Percentiles rank a stretch among this genome's conserved stretches.
Evolutionary conservation across 1,140 invertebrate genomes (phyloP).

Genomic region (Lysiphlebus fabarum): DNA sequence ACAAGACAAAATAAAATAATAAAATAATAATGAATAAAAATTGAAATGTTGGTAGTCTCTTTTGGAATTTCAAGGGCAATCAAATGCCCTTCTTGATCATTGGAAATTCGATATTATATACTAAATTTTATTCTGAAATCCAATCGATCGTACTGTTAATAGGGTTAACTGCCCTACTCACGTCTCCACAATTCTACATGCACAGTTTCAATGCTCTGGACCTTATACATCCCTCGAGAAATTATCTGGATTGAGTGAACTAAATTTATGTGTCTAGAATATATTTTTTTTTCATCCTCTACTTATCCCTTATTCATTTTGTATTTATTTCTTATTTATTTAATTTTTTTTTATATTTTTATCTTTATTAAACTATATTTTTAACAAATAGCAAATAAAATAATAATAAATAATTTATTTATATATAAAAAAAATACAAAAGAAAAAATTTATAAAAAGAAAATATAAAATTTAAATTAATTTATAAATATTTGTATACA

Average conservation of each 20-base stretch:
- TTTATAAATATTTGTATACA: no score
- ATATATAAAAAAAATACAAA: not conserved
- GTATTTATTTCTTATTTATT: not conserved
- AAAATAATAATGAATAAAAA: no score
- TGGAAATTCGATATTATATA: no score
- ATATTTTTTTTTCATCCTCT: not conserved
- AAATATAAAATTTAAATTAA: not conserved
- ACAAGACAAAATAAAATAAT: no score
- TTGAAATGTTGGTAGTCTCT: no score
- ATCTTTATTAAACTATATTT: constrained; percentile 1
- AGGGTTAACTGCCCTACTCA: constrained; percentile 39
- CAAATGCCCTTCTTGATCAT: no score
- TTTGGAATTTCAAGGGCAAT: no score
- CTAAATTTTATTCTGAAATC: no score
- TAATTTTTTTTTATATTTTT: constrained; percentile 14
- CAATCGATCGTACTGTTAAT: constrained; percentile 28
- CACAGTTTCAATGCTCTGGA: constrained; percentile 8
- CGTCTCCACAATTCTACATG: constrained; percentile 17
- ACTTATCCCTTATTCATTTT: not conserved
- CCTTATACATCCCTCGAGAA: constrained; percentile 7
- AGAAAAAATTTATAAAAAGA: not conserved
- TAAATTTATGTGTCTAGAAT: constrained; percentile 12
- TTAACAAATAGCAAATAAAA: not conserved
- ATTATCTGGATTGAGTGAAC: constrained; percentile 10
- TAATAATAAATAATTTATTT: not conserved